These are phyloP conservation scores for Ochropleura plecta DNA, from an alignment of 2,888 invertebrate species.

Conservation along the genomic window DNA sequence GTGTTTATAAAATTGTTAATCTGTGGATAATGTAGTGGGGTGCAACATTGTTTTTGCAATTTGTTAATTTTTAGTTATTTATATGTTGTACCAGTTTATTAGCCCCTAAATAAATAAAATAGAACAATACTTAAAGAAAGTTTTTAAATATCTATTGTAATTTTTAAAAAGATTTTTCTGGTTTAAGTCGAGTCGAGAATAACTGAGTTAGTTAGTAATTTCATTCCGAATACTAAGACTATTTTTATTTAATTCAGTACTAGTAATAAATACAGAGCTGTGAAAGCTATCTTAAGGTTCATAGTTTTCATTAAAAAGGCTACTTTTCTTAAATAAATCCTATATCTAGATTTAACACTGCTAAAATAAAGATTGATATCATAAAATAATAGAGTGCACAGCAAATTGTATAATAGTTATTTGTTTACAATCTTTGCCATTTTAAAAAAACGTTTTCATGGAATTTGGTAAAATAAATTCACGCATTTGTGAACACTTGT, in stretches of 20 bases:
- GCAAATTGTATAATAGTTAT: conserved; percentile 10
- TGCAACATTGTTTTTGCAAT: no score
- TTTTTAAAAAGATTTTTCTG: not conserved
- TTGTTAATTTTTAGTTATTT: no score
- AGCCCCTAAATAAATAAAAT: no score
- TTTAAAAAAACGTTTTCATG: conserved; percentile 24
- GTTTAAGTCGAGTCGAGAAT: not conserved
- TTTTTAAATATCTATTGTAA: not conserved
- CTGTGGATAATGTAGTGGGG: no score
- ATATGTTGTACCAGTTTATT: no score
- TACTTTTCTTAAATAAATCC: not conserved
- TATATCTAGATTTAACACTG: not conserved
- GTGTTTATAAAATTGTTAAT: no score
- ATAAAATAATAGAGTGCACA: not conserved
- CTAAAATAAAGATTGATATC: conserved; percentile 13
- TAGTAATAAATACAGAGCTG: no score
- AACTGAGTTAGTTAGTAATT: not conserved
- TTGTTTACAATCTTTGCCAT: conserved; percentile 18
- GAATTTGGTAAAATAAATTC: conserved; percentile 39
- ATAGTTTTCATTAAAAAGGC: not conserved
- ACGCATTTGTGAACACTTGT: conserved; percentile 20
- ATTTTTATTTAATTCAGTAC: not conserved
- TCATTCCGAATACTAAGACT: not conserved
- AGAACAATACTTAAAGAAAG: not conserved
- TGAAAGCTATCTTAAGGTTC: not conserved